Percentiles rank a stretch among this genome's conserved stretches.
phyloP scores from a whole-genome alignment of 2,888 invertebrate species.

The Lissonota sp. region DNA sequence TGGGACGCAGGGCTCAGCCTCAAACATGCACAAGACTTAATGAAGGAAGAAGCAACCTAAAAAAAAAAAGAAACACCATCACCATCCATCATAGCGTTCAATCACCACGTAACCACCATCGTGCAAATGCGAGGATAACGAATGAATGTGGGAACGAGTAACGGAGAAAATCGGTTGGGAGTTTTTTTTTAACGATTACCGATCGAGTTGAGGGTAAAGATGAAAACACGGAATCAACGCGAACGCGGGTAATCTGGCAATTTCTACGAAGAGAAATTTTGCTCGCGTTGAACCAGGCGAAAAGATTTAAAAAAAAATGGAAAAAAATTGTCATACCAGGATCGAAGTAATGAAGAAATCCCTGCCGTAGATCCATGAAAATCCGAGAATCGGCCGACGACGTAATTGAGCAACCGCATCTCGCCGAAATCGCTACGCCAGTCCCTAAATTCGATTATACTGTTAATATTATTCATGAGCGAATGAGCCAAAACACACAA shows the following conservation, averaged over 20 bases:
- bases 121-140: slow-evolving; percentile 70
- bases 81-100: slow-evolving; percentile 63
- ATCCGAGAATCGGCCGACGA: not conserved
- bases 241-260: not conserved
- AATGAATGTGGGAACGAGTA: slow-evolving; percentile 67
- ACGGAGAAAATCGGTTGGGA: slow-evolving; percentile 40
- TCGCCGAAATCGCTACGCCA: slow-evolving; percentile 18
- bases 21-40: slow-evolving; percentile 71
- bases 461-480: slow-evolving; percentile 25
- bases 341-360: not conserved
- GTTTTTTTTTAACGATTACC: slow-evolving; percentile 44
- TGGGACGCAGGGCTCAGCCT: slow-evolving; percentile 64
- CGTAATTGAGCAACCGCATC: not conserved
- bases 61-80: slow-evolving; percentile 60
- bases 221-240: not conserved
- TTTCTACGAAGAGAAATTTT: not conserved
- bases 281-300: slow-evolving; percentile 1
- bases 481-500: slow-evolving; percentile 1
- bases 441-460: not conserved
- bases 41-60: slow-evolving; percentile 58
- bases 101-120: slow-evolving; percentile 72
- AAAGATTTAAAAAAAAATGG: not conserved
- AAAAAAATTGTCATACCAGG: not conserved
- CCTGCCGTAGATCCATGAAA: not conserved
- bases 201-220: slow-evolving; percentile 19